Conservation (phyloP, 2,888 invertebrate genomes). For the Gandaritis pyraliata region DNA sequence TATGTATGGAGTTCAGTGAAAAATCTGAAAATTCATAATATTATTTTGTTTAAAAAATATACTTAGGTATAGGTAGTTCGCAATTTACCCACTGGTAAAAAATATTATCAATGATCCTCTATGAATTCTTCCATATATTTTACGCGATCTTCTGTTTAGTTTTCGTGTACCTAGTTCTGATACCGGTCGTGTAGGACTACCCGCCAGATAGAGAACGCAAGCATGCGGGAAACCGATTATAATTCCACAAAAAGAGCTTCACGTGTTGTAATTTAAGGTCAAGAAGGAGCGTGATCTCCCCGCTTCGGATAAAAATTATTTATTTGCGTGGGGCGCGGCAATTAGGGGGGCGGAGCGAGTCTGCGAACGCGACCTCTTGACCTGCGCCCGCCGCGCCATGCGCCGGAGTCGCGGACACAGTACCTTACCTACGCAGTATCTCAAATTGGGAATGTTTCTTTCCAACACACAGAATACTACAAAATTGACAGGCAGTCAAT, state of each 20-base stretch:
- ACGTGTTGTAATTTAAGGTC: constrained; percentile 78
- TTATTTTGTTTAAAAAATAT: too few species aligned
- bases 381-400: constrained; percentile 55
- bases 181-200: neutral
- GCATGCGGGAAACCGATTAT: constrained; percentile 71
- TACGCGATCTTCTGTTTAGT: too few species aligned
- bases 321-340: constrained; percentile 83
- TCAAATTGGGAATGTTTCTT: neutral
- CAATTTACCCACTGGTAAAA: too few species aligned
- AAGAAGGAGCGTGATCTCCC: constrained; percentile 75
- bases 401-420: constrained; percentile 6
- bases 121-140: too few species aligned
- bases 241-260: constrained; percentile 70
- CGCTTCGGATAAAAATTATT: constrained; percentile 79
- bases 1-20: too few species aligned
- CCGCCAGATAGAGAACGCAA: constrained; percentile 7
- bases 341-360: constrained; percentile 81
- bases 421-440: constrained; percentile 4
- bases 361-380: constrained; percentile 79
- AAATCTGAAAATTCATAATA: too few species aligned
- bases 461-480: too few species aligned
- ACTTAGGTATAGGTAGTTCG: too few species aligned
- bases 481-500: too few species aligned
- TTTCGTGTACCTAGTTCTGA: too few species aligned
- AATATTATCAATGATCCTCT: too few species aligned